Conservation (phyloP, 92 coral and sea anemone species). For the Epizoanthus illoricatus region DNA sequence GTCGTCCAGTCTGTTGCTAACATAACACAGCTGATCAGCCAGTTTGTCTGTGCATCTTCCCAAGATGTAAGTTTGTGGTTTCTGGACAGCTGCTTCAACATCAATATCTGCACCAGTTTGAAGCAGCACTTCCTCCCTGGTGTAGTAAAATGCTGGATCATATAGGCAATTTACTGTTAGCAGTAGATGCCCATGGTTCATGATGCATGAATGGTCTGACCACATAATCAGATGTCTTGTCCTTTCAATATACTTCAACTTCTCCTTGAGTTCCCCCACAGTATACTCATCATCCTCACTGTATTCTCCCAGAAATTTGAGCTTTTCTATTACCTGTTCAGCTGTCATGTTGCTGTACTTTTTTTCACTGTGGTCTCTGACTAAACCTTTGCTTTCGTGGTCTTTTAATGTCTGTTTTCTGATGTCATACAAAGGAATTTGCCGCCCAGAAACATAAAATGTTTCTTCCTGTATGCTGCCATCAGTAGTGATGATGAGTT, state of each 20-base stretch:
- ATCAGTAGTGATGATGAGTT: not conserved
- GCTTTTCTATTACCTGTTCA: conserved; percentile 8
- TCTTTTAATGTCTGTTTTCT: not conserved
- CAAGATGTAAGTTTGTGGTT: conserved; percentile 53
- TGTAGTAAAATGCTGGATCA: conserved; percentile 40
- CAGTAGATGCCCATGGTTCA: conserved; percentile 42
- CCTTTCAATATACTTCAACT: conserved; percentile 21
- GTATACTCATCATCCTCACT: conserved; percentile 2
- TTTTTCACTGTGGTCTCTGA: conserved; percentile 28
- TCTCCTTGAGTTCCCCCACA: not conserved
- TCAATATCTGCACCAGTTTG: conserved; percentile 38
- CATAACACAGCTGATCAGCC: conserved; percentile 51
- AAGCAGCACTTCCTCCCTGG: conserved; percentile 5
- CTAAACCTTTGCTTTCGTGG: conserved; percentile 24
- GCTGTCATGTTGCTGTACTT: conserved; percentile 13
- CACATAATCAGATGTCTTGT: conserved; percentile 32
- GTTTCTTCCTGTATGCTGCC: conserved; percentile 12
- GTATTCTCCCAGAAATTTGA: conserved; percentile 30
- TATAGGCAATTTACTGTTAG: conserved; percentile 22
- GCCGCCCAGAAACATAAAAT: conserved; percentile 26
- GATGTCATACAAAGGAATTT: conserved; percentile 41
- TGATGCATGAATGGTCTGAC: conserved; percentile 34
- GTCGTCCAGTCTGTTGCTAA: conserved; percentile 49
- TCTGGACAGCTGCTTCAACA: conserved; percentile 55
- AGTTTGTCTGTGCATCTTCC: conserved; percentile 41